Evolutionary conservation across 1,140 invertebrate species (phyloP), one percentile per base, ranked within the genome.

Genomic region (Tyrophagus putrescentiae): DNA sequence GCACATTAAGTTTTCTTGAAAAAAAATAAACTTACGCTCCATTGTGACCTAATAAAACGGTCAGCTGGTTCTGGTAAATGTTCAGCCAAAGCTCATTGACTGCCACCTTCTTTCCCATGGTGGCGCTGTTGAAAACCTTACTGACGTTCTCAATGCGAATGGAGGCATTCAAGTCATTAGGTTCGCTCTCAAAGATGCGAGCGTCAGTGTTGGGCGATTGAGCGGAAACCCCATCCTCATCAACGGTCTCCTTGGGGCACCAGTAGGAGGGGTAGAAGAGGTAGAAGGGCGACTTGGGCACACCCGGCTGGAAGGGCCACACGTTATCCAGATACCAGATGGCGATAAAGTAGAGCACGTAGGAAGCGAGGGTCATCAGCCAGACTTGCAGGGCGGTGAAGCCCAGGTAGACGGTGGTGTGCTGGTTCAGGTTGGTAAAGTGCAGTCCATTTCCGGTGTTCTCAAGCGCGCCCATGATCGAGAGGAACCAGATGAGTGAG

Each of bases 11-110:
- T n/a, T n/a, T n/a, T n/a, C n/a, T n/a, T n/a, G n/a, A n/a, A n/a
- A n/a, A n/a, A n/a, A n/a, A n/a, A n/a, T n/a, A n/a, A n/a, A n/a
- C n/a, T n/a, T n/a, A n/a, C 36, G 79, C 79, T 41, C 79, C 79
- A 68, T 81, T 81, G 63, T 81, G 79, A n/a, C 79, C 79, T 16
- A 81, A 69, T 62, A 82, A 77, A 16, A 77, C 74, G 13, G 79
- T 80, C 29, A 81, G 79, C 64, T 80, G 77, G 13, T 72, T 74
- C 66, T 80, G 73, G 63, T 78, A 81, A 65, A 81, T 78, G 62
- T 77, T 78, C 0, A 80, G 58, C 63, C 65, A 75, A n/a, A 81
- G 67, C 59, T 77, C 70, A 62, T 77, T 70, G 0, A 82, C 72
- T 3, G 80, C 81, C 64, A 77, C 75, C 67, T 75, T 68, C 65